Base-by-base conservation (phyloP, 2,888 invertebrate genomes). In the Neocrepidodera transversa region DNA sequence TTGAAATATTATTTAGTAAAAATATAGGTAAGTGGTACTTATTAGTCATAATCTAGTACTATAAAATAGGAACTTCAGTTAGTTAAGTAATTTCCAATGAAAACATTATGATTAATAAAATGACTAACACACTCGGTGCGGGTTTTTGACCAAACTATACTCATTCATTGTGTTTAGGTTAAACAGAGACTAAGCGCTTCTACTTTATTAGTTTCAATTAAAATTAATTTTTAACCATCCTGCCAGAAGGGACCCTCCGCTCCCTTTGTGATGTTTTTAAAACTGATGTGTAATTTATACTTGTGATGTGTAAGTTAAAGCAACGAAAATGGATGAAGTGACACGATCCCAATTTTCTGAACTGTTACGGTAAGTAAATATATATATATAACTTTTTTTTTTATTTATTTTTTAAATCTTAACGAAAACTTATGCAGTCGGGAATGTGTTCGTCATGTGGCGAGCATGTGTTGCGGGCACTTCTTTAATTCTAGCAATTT, bases 151-250 rank as follows among this genome's bases (percentile, higher is more conserved):
- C 64, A 64, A 47, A 61, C 62, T 52, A 35, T 36, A 40, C 49
- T 62, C 63, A 57, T 63, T 65, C 63, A 54, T 56, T 50, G 57
- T 54, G 65, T 65, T 62, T 55, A 51, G 54, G 26, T 60, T 63
- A 62, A 56, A 62, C 56, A 54, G 59, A 50, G 64, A n/a, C 60
- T 45, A 47, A 49, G 57, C 62, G 57, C 60, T 58, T 47, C 49
- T 59, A 67, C 68, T 69, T 71, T 69, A 77, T 78, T 78, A 74
- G 69, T 66, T 68, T 71, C 74, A 77, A 78, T 78, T 78, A 77
- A 77, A 73, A 74, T 72, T 77, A 78, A 78, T 78, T 78, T 77
- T 76, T 71, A 74, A 76, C 77, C 77, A 78, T 78, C 78, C 78
- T 78, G 78, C 72, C 67, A 55, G 68, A 61, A 60, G 66, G 64